Evolutionary conservation across 2,797 vertebrate genomes (phyloP).

Genomic region (Pangasius macronema): DNA sequence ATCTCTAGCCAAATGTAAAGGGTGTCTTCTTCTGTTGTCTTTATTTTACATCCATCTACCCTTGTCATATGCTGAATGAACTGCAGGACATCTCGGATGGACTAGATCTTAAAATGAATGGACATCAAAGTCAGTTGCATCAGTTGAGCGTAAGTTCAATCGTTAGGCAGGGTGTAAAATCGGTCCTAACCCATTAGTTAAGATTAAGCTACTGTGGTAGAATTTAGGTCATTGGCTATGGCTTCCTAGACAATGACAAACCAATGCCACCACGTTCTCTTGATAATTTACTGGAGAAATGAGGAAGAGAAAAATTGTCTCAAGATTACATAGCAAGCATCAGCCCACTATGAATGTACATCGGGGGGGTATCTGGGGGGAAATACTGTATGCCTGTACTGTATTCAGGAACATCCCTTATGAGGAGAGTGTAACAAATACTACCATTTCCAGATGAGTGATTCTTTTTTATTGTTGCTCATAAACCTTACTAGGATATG

Average conservation of each 20-base stretch:
- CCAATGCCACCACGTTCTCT: background rate
- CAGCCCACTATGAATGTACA: background rate
- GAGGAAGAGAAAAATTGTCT: background rate
- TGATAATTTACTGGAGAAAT: background rate
- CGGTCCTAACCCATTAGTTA: background rate
- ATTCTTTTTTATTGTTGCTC: background rate
- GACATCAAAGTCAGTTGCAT: background rate
- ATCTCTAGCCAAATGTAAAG: conserved; percentile 6
- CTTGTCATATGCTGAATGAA: background rate
- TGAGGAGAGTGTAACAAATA: background rate
- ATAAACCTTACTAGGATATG: background rate
- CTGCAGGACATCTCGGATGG: background rate
- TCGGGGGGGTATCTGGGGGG: too few species aligned
- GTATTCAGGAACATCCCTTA: background rate
- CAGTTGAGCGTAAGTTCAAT: background rate
- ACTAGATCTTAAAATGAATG: background rate
- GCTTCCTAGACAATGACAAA: background rate
- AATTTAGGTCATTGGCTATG: background rate
- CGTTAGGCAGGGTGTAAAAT: too few species aligned
- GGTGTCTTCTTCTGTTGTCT: background rate
- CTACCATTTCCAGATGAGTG: background rate
- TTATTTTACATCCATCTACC: background rate
- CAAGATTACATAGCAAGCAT: background rate
- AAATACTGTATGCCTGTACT: background rate
- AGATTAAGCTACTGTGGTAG: background rate